Base-by-base conservation (phyloP, 2,113 vertebrate genomes). In the Pardalotus punctatus region DNA sequence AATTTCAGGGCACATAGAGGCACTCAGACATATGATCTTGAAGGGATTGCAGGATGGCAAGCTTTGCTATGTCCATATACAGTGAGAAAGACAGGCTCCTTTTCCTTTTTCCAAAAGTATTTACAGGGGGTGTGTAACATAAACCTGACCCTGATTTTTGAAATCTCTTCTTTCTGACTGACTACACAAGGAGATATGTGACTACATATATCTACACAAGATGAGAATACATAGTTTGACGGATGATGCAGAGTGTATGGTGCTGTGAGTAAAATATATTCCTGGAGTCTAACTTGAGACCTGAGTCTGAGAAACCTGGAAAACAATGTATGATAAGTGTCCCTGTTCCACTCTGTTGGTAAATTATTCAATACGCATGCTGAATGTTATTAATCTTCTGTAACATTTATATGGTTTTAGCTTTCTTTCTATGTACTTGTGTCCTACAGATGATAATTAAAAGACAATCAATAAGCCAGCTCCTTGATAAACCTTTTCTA, bases 201-300 rank as follows among this genome's bases (percentile, higher is more conserved):
- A 27, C 36, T 54, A 43, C 14, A 35, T 5, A 14, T 50, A 56
- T 9, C n/a, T 66, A 67, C 6, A 38, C 1, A 69, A 72, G 35
- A 70, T 45, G 24, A 64, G 27, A 56, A 20, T 9, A 56, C 5
- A 21, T 11, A 50, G 10, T 31, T 42, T 40, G 53, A 67, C 1
- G 7, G 14, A 62, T 51, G 23, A 60, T 58, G 40, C 14, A 74
- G 7, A 16, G 6, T 7, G 1, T 80, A 18, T 50, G 12, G 5
- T 56, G 11, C 7, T 86, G 33, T 35, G 47, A 76, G 7, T 31
- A 81, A 71, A 91, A 73, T 53, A 62, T 10, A 33, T 38, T 24
- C 31, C 12, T 70, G 28, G 15, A 0, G 0, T n/a, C 17, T 48
- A 28, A 53, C 20, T 56, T 1, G 4, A 29, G 47, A 70, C 29